These are phyloP conservation scores for Bombus haemorrhoidalis DNA, from an alignment of 1,140 invertebrate species.

Conservation along the genomic window DNA sequence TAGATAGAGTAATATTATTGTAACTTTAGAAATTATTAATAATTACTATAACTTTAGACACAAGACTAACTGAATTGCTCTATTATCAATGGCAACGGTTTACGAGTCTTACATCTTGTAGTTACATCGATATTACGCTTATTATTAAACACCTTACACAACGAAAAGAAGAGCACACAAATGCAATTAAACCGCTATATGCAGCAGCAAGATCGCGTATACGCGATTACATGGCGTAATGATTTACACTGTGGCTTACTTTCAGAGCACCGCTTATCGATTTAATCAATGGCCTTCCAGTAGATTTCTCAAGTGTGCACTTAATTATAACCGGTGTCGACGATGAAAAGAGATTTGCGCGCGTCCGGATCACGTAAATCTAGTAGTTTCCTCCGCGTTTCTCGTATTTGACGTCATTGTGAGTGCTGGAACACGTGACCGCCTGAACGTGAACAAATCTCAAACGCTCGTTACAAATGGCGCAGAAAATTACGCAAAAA, in stretches of 20 bases:
- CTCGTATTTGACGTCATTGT: slow-evolving; percentile 37
- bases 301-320: slow-evolving; percentile 32
- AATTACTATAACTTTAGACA: no score
- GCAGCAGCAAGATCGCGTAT: not conserved
- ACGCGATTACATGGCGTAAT: slow-evolving; percentile 17
- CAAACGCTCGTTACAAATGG: not conserved
- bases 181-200: not conserved
- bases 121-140: no score
- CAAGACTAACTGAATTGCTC: no score
- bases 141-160: not conserved
- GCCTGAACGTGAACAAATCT: not conserved
- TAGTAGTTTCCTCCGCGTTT: slow-evolving; percentile 22
- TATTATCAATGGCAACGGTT: no score
- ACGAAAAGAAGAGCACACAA: not conserved
- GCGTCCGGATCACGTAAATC: slow-evolving; percentile 41
- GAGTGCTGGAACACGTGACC: not conserved
- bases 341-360: slow-evolving; percentile 34
- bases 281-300: slow-evolving; percentile 42
- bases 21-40: no score
- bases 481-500: not conserved
- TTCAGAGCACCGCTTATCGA: slow-evolving; percentile 31
- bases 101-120: no score
- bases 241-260: slow-evolving; percentile 24
- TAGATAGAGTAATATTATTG: no score
- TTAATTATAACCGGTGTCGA: slow-evolving; percentile 37